Base-by-base conservation (phyloP, 2,888 invertebrate species). In the Cheilosia variabilis region DNA sequence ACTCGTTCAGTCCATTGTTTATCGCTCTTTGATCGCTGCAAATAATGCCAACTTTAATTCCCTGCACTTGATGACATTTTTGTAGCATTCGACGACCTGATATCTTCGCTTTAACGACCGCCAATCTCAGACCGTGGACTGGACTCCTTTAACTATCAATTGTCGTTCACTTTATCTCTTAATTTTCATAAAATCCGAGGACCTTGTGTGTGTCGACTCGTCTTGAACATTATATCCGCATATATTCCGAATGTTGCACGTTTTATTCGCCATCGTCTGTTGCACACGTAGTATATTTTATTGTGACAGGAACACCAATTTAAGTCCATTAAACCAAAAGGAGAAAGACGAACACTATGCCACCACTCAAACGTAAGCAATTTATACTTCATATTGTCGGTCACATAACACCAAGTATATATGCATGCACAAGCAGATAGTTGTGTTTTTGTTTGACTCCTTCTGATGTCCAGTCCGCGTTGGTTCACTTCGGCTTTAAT, bases 261-360 rank as follows among this genome's bases (percentile, higher is more conserved):
- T 83, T 83, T 78, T 78, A 78, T 78, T 62, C 62, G n/a, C 57
- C 68, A 78, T 73, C 72, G 78, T 78, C 68, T 83, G 83, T 78
- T 77, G 83, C 83, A 78, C 83, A 83, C 84, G 84, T 84, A 79
- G 79, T 79, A 75, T 57, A 75, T 84, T 84, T 84, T 79, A 84
- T 84, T 84, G 79, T 75, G 79, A 80, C 84, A 84, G 75, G 63
- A 79, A 84, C 79, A 80, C 79, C 79, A 79, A 68, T 84, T 84
- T 75, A 84, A 84, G 84, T 84, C 79, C 75, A 84, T 84, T 84
- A 79, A 84, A 84, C 65, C 63, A 50, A 82, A 55, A 82, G 66
- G 27, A 58, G 47, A 66, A 72, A 68, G 66, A 53, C 34, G 17
- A 45, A 43, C 22, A 47, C 17, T 57, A 22, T 34, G 41, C 62